phyloP scores from a whole-genome alignment of 92 coral and sea anemone genomes.

The Desmophyllum pertusum region DNA sequence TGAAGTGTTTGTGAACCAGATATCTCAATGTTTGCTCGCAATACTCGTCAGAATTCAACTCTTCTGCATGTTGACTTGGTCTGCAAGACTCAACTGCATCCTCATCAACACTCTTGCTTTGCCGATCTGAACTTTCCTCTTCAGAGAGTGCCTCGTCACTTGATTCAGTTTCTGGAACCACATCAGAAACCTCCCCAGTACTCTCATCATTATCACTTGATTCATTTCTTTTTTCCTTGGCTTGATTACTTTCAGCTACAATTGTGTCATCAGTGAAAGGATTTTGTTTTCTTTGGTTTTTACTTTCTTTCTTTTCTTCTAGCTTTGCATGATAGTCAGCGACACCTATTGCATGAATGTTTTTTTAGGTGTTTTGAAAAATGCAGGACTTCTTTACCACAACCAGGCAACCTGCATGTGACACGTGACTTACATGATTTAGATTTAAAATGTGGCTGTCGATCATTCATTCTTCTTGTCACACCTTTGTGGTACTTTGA shows the following conservation, averaged over 20 bases:
- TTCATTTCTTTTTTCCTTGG: no score
- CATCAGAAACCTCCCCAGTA: no score
- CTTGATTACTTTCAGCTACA: no score
- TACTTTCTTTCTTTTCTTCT: conserved; percentile 1
- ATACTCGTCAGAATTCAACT: no score
- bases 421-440: not conserved
- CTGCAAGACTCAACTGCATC: no score
- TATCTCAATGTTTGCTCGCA: conserved; percentile 25
- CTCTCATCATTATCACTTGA: no score
- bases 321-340: not conserved
- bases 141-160: no score
- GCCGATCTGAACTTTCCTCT: no score
- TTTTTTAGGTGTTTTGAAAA: not conserved
- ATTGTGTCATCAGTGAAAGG: no score
- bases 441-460: not conserved
- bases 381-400: not conserved
- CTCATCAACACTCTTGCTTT: no score
- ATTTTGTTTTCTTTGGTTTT: not conserved
- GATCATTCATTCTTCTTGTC: conserved; percentile 39
- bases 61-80: no score
- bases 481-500: not conserved
- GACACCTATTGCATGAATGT: not conserved
- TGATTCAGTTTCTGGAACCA: no score
- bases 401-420: not conserved
- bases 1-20: conserved; percentile 28